These are phyloP conservation scores for Chaenocephalus aceratus DNA, from an alignment of 2,113 vertebrate genomes.

Conservation along the genomic window DNA sequence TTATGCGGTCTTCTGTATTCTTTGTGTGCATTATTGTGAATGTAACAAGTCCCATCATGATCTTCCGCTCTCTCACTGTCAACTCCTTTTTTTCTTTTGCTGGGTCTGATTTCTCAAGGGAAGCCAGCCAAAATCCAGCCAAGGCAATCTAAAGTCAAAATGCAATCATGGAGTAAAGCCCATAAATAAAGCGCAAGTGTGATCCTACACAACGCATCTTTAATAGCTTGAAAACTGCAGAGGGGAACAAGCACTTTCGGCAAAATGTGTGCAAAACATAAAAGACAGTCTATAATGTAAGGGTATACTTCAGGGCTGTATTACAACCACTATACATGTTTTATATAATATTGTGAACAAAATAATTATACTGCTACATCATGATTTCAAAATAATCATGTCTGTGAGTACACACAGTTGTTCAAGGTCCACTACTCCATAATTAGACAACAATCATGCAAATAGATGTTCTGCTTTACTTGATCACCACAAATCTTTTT, in stretches of 20 bases:
- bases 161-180: slow-evolving; percentile 11
- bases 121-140: background rate
- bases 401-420: slow-evolving; percentile 11
- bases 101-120: slow-evolving; percentile 5
- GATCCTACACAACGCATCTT: background rate
- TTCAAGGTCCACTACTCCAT: slow-evolving; percentile 30
- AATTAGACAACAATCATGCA: slow-evolving; percentile 48
- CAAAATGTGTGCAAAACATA: background rate
- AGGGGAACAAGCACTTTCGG: background rate
- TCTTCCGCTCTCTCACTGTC: background rate
- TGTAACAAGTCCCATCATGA: slow-evolving; percentile 11
- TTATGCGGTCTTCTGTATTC: background rate
- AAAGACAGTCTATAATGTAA: background rate
- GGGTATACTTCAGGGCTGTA: background rate
- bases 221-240: background rate
- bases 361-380: background rate
- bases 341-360: background rate
- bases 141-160: slow-evolving; percentile 18
- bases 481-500: slow-evolving; percentile 9
- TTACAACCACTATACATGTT: background rate
- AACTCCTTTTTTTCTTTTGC: background rate
- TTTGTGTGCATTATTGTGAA: background rate
- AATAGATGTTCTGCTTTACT: slow-evolving; percentile 24
- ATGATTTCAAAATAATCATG: slow-evolving; percentile 8
- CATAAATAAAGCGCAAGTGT: slow-evolving; percentile 5